A percentile compares a stretch with the other conserved stretches of the same genome.
Evolutionary conservation across 2,113 vertebrate species (phyloP).

Genomic region (Gorsachius goisagi): DNA sequence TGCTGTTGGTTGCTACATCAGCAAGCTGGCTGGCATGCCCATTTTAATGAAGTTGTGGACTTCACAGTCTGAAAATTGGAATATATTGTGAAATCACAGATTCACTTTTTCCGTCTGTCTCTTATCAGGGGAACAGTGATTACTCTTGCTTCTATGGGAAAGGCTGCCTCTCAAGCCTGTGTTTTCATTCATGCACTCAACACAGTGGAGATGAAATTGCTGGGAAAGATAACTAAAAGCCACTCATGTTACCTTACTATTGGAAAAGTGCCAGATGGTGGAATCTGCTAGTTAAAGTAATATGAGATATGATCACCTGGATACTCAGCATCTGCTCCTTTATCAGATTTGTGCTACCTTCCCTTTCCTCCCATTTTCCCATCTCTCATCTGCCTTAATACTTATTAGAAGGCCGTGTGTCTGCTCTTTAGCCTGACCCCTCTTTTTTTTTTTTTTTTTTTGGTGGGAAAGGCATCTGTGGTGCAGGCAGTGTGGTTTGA

Average conservation of each 20-base stretch:
- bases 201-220: not conserved
- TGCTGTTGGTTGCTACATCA: not conserved
- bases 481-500: not conserved
- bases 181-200: not conserved
- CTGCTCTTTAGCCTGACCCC: not conserved
- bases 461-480: not conserved
- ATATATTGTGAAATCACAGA: not conserved
- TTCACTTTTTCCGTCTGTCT: not conserved
- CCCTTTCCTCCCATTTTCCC: not conserved
- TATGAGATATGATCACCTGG: not conserved
- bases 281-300: not conserved
- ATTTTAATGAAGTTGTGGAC: not conserved
- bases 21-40: not conserved
- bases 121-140: not conserved
- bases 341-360: not conserved
- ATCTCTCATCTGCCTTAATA: not conserved
- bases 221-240: conserved; percentile 18
- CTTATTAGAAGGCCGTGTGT: not conserved
- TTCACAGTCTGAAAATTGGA: not conserved
- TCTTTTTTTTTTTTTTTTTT: not conserved
- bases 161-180: not conserved
- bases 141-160: not conserved
- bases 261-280: conserved; percentile 14
- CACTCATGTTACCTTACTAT: not conserved
- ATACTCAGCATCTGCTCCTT: not conserved